A percentile compares a stretch with the other conserved stretches of the same genome.
phyloP scores from a whole-genome alignment of 2,113 vertebrate genomes.

The Cacatua alba region DNA sequence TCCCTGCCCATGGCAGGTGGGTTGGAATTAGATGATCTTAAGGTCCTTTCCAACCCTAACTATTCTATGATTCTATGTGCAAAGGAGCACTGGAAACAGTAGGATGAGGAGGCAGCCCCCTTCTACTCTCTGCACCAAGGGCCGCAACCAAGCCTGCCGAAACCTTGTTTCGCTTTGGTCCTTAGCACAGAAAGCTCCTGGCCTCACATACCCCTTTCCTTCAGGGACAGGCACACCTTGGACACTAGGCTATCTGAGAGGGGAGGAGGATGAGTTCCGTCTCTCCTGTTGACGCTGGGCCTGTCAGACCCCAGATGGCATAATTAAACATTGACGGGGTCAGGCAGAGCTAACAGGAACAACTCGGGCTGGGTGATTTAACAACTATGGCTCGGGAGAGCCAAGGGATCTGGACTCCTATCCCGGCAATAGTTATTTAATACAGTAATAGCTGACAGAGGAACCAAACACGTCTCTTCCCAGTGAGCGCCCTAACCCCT shows the following conservation, averaged over 20 bases:
- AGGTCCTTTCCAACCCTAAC: too few relatives aligned
- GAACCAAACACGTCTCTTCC: background rate
- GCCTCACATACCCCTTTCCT: background rate
- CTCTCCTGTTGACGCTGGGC: background rate
- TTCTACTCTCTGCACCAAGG: background rate
- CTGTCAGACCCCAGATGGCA: accelerated
- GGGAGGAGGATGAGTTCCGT: background rate
- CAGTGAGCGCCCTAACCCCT: background rate
- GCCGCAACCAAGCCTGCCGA: background rate
- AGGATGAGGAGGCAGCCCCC: background rate
- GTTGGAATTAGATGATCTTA: too few relatives aligned
- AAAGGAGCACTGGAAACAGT: accelerated
- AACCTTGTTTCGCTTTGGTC: background rate
- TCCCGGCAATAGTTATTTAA: background rate
- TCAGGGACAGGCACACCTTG: background rate
- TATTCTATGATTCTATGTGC: background rate
- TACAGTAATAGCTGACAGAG: background rate
- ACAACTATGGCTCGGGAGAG: background rate
- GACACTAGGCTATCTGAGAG: background rate
- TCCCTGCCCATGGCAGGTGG: background rate
- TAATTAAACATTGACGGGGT: background rate
- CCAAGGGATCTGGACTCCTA: background rate
- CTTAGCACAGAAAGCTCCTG: background rate
- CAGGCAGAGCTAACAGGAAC: background rate
- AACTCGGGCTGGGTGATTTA: background rate